Base-by-base conservation (phyloP, 2,888 invertebrate genomes). In the Melipona bicolor region DNA sequence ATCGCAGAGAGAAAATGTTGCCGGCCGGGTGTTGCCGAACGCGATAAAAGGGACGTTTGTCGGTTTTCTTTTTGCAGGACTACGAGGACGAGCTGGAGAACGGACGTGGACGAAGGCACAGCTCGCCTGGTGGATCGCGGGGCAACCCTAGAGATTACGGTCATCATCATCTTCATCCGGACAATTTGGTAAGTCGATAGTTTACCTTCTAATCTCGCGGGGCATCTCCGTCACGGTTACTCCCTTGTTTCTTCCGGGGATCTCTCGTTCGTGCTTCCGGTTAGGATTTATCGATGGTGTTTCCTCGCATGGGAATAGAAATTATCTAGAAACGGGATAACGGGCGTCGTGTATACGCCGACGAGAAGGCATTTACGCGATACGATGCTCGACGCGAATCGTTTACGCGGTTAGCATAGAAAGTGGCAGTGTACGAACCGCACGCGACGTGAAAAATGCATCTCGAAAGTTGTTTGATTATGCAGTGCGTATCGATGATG, bases 51-150 rank as follows among this genome's bases (percentile, higher is more conserved):
- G 77, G 54, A 36, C 49, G 17, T 59, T 59, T 61, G 65, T 84
- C 67, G 68, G 13, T 85, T 77, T 43, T 82, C 77, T 91, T 90
- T 32, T 93, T 92, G 9, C 95, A 97, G 94, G 97, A 98, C 94
- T 98, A 98, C 94, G 96, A 97, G 90, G 96, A 97, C 85, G 96
- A 97, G 77, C 92, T 94, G 94, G 97, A 97, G 89, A 96, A 96
- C 77, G 96, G 96, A 90, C 95, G 96, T 65, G 95, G 96, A 56
- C 95, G 97, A 89, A 95, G 97, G 86, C 97, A 97, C 94, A 97
- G 97, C 69, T 97, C 97, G 86, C 97, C 97, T 70, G 96, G 96
- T 84, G 96, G 96, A 91, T 96, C 97, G 49, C 95, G 96, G 89
- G 96, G 96, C 88, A 97, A 96, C 93, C 96, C 96, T 68, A 96